These are phyloP conservation scores for Danio aesculapii DNA, from an alignment of 2,797 vertebrate genomes.

Conservation along the genomic window DNA sequence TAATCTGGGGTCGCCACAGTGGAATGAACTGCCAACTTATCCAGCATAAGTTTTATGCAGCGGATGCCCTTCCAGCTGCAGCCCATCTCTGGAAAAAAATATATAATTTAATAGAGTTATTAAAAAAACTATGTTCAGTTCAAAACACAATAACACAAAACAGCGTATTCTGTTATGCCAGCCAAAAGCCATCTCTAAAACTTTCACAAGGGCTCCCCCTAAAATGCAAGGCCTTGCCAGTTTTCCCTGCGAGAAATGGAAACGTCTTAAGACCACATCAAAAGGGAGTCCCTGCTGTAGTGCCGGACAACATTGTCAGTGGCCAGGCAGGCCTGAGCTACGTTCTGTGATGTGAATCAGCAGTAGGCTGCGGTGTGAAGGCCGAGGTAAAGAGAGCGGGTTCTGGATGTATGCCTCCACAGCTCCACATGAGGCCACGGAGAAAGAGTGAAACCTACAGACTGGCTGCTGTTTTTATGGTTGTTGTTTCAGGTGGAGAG, in stretches of 20 bases:
- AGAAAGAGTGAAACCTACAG: slow-evolving; percentile 68
- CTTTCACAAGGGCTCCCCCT: slow-evolving; percentile 24
- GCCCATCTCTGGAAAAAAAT: no score
- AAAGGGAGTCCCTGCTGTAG: slow-evolving; percentile 87
- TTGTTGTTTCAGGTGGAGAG: slow-evolving; percentile 83
- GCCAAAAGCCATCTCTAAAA: slow-evolving; percentile 27
- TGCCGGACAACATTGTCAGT: slow-evolving; percentile 86
- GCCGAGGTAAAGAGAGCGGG: slow-evolving; percentile 17
- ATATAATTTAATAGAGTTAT: neutral
- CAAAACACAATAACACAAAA: neutral
- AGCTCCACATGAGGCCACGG: slow-evolving; percentile 73
- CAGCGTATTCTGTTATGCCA: neutral
- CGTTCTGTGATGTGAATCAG: slow-evolving; percentile 86
- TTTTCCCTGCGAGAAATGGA: slow-evolving; percentile 82
- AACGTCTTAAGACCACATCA: slow-evolving; percentile 81
- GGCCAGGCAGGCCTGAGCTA: slow-evolving; percentile 72
- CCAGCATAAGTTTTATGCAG: no score
- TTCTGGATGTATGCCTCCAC: slow-evolving; percentile 27
- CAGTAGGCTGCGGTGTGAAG: slow-evolving; percentile 17
- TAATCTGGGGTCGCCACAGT: no score
- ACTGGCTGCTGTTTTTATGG: slow-evolving; percentile 80
- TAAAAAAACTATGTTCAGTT: neutral
- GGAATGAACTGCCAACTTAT: no score
- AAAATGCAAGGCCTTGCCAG: slow-evolving; percentile 56
- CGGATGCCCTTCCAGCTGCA: no score